Evolutionary conservation across 2,113 vertebrate genomes (phyloP).

Genomic region (Diglossa brunneiventris): DNA sequence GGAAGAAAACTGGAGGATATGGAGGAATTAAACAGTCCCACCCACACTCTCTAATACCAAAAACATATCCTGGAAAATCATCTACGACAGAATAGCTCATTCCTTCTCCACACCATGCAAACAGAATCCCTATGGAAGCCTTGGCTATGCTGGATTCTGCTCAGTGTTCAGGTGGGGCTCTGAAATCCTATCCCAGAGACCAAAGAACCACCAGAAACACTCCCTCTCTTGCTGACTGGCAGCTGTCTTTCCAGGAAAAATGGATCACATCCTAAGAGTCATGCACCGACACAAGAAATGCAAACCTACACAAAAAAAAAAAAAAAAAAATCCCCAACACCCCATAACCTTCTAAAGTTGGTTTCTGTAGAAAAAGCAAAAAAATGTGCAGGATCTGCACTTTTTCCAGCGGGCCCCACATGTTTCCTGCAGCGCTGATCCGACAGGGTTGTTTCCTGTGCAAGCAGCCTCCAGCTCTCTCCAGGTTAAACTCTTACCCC

Average conservation of each 20-base stretch:
- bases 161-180: not conserved
- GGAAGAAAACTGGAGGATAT: not conserved
- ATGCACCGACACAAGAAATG: not conserved
- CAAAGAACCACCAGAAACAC: not conserved
- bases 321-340: not conserved
- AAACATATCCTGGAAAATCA: not conserved
- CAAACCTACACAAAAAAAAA: not conserved
- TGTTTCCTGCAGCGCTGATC: constrained; percentile 8
- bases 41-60: not conserved
- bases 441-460: not conserved
- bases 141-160: not conserved
- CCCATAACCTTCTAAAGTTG: not conserved
- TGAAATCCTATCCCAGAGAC: not conserved
- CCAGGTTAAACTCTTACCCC: not conserved
- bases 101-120: fast-evolving
- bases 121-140: not conserved
- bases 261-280: not conserved
- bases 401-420: constrained; percentile 46
- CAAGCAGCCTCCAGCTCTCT: not conserved
- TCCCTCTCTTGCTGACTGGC: not conserved
- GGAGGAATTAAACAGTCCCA: not conserved
- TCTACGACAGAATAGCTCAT: fast-evolving
- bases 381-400: constrained; percentile 56
- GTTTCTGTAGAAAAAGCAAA: constrained; percentile 37
- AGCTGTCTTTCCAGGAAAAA: not conserved